A percentile compares a stretch with the other conserved stretches of the same genome.
Conservation (phyloP, 2,113 vertebrate species). For the Notothenia coriiceps region DNA sequence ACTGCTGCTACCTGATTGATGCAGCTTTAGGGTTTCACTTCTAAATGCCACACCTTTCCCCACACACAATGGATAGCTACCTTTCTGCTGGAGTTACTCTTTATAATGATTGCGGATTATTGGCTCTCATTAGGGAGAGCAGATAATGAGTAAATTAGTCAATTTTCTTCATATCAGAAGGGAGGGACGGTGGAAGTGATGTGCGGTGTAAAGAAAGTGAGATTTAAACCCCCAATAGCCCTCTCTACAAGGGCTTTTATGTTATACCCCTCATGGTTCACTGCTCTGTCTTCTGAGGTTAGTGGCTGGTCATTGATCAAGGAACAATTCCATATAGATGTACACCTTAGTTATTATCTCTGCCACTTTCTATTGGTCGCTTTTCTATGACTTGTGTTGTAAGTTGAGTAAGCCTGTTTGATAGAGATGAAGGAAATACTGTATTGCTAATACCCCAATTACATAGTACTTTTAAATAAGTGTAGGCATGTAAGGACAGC, state of each 20-base stretch:
- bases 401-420: neutral
- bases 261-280: constrained; percentile 35
- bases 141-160: constrained; percentile 66
- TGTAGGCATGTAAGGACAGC: neutral
- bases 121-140: constrained; percentile 71
- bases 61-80: constrained; percentile 55
- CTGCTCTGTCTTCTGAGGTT: constrained; percentile 17
- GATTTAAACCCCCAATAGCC: neutral
- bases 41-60: constrained; percentile 70
- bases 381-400: constrained; percentile 4
- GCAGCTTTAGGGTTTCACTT: constrained; percentile 62
- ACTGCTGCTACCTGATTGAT: constrained; percentile 58
- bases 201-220: neutral
- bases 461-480: neutral
- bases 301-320: constrained; percentile 19
- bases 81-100: constrained; percentile 74
- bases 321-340: constrained; percentile 55
- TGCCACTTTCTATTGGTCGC: neutral
- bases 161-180: constrained; percentile 31
- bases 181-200: neutral
- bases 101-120: constrained; percentile 78
- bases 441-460: neutral
- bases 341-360: constrained; percentile 45
- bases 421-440: neutral
- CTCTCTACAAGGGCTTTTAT: neutral